Evolutionary conservation across 2,113 vertebrate genomes (phyloP).

Genomic region (Poecile atricapillus): DNA sequence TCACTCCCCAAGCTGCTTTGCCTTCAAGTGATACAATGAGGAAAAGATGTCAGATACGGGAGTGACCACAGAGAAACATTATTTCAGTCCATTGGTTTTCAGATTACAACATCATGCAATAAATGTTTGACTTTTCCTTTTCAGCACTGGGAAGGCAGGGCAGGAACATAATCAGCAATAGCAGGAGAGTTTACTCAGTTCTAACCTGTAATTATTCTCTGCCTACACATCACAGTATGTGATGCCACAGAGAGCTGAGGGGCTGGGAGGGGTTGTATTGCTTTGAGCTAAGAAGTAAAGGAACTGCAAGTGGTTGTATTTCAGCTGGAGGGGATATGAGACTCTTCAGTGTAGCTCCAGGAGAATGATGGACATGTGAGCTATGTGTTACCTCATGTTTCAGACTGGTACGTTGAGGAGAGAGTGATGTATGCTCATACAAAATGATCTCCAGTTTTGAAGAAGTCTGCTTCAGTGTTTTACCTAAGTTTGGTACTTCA

Average conservation of each 20-base stretch:
- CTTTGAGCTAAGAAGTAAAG: neutral
- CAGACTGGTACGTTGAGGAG: neutral
- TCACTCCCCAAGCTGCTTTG: neutral
- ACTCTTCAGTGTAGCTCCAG: neutral
- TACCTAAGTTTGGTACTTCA: neutral
- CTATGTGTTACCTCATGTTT: neutral
- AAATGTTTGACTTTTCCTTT: neutral
- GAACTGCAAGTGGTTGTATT: neutral
- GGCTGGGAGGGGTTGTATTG: neutral
- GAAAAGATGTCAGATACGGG: neutral
- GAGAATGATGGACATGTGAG: neutral
- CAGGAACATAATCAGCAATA: neutral
- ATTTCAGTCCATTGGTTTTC: neutral
- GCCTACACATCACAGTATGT: neutral
- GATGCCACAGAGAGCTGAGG: neutral
- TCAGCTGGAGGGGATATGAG: neutral
- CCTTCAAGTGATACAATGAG: neutral
- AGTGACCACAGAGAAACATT: neutral
- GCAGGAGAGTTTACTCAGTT: neutral
- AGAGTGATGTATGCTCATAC: neutral
- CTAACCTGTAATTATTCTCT: neutral
- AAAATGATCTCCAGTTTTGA: neutral
- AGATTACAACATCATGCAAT: neutral
- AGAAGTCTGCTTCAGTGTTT: neutral
- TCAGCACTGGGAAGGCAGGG: neutral